Conservation (phyloP, 2,797 vertebrate species). For the Odontamblyopus rebecca region DNA sequence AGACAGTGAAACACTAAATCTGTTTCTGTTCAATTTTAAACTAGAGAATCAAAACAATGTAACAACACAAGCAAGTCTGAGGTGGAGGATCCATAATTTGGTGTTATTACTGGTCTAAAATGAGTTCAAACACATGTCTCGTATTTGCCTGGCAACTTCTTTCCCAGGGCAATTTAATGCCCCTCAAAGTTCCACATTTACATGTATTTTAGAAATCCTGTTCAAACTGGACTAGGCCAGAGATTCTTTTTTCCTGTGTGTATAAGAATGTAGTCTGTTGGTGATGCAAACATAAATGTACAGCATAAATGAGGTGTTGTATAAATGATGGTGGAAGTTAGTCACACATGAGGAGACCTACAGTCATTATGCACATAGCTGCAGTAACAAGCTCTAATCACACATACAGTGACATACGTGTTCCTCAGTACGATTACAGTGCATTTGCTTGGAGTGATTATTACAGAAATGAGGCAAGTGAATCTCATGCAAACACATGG, state of each 20-base stretch:
- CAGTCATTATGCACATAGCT: constrained; percentile 71
- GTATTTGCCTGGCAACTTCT: neutral
- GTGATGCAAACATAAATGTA: constrained; percentile 12
- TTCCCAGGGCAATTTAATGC: no score
- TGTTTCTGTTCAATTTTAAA: no score
- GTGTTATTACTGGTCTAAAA: no score
- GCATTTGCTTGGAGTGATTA: constrained; percentile 47
- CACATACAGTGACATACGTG: constrained; percentile 52
- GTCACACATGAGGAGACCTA: constrained; percentile 56
- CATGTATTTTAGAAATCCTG: neutral
- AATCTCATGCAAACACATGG: constrained; percentile 43
- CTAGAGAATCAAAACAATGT: no score
- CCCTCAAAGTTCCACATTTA: no score
- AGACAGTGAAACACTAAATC: no score
- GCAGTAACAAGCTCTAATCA: constrained; percentile 67
- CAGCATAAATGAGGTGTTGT: constrained; percentile 16
- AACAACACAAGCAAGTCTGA: no score
- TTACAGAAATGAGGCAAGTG: constrained; percentile 42
- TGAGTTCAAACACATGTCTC: neutral
- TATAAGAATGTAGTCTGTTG: neutral
- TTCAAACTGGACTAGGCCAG: neutral
- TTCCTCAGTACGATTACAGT: constrained; percentile 48
- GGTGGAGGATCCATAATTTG: no score
- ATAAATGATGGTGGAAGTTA: constrained; percentile 57
- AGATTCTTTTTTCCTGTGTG: neutral